phyloP scores from a whole-genome alignment of 1,140 invertebrate genomes.

The Drosophila orosa region DNA sequence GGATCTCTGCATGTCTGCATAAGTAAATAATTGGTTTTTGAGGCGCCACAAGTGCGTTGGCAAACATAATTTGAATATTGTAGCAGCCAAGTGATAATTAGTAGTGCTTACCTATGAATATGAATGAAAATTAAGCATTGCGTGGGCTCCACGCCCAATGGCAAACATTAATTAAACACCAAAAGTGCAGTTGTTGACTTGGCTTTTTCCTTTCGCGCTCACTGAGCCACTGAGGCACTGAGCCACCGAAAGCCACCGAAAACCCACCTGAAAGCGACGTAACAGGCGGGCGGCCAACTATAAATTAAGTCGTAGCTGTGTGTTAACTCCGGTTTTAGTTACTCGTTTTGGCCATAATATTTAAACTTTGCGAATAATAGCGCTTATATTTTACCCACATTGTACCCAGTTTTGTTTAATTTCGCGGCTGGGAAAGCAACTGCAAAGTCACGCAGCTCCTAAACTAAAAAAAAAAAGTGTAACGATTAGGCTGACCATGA shows the following conservation, averaged over 20 bases:
- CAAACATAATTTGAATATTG: conserved; percentile 11
- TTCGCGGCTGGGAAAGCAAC: conserved; percentile 36
- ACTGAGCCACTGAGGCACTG: conserved; percentile 36
- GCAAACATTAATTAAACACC: conserved; percentile 25
- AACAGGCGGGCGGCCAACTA: conserved; percentile 43
- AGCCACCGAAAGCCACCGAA: conserved; percentile 17
- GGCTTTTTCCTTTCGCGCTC: conserved; percentile 43
- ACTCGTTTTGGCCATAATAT: conserved; percentile 17
- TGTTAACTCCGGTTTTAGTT: conserved; percentile 4
- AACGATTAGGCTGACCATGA: conserved; percentile 66
- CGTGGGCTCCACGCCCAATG: conserved; percentile 17
- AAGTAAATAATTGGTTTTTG: neutral
- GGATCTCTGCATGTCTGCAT: neutral
- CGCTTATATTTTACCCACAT: conserved; percentile 26
- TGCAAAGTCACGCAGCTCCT: conserved; percentile 31
- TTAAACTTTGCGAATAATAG: conserved; percentile 16
- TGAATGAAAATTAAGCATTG: conserved; percentile 9
- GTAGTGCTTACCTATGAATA: conserved; percentile 13
- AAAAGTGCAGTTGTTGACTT: conserved; percentile 28
- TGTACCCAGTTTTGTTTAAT: conserved; percentile 37
- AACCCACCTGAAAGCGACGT: conserved; percentile 40
- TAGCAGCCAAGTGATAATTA: conserved; percentile 26
- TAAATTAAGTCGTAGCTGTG: conserved; percentile 52
- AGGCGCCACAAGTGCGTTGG: conserved; percentile 2
- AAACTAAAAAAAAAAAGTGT: conserved; percentile 28